A percentile compares a stretch with the other conserved stretches of the same genome.
Evolutionary conservation across 1,140 invertebrate species (phyloP).

Genomic region (Limonius californicus): DNA sequence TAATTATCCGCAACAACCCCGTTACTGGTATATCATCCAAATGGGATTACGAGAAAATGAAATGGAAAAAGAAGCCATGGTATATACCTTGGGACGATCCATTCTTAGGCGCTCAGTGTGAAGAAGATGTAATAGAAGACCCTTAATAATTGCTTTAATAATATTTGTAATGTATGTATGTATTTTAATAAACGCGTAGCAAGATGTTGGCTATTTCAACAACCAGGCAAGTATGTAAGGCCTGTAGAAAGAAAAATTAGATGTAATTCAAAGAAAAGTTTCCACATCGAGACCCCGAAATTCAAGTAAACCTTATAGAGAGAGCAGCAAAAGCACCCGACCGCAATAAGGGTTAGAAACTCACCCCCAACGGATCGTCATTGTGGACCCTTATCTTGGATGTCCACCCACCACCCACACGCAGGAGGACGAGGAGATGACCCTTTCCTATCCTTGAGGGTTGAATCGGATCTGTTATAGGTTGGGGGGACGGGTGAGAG

Average conservation of each 20-base stretch:
- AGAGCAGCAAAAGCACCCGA: conserved; percentile 28
- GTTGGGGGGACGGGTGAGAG: conserved; percentile 21
- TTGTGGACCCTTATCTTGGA: conserved; percentile 37
- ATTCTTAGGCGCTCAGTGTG: background rate
- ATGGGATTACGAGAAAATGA: conserved; percentile 63
- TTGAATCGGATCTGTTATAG: conserved; percentile 30
- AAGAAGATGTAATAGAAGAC: too few species aligned
- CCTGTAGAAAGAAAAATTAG: background rate
- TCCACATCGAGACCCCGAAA: conserved; percentile 11
- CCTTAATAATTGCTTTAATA: too few species aligned
- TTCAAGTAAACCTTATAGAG: conserved; percentile 11
- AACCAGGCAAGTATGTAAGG: too few species aligned
- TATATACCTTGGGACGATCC: conserved; percentile 1
- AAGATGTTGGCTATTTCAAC: too few species aligned
- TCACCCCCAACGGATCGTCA: conserved; percentile 25
- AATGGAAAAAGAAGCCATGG: conserved; percentile 50
- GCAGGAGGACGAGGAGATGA: conserved; percentile 34
- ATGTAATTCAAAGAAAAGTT: conserved; percentile 4
- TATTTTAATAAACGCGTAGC: too few species aligned
- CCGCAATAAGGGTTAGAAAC: conserved; percentile 31
- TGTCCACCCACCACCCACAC: conserved; percentile 34
- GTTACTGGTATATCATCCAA: conserved; percentile 66
- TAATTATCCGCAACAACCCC: conserved; percentile 69
- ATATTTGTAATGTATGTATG: too few species aligned
- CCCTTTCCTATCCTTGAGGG: conserved; percentile 38